Evolutionary conservation across 1,140 invertebrate species (phyloP).

Genomic region (Littorina saxatilis): DNA sequence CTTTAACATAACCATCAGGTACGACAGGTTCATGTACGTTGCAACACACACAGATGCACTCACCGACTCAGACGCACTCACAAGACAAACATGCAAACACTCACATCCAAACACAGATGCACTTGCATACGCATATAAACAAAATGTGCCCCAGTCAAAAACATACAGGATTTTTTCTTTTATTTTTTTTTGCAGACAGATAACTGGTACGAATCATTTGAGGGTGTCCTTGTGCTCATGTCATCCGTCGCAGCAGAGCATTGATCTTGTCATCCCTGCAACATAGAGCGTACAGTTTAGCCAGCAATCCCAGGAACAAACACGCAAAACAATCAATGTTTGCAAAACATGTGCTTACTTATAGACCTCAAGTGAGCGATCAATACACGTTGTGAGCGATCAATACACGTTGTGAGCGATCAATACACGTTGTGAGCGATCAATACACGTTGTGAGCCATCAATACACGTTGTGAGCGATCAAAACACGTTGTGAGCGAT

Average conservation of each 20-base stretch:
- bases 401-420: too few species aligned
- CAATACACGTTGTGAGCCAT: too few species aligned
- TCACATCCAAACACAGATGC: constrained; percentile 13
- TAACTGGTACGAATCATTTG: neutral
- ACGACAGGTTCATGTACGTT: too few species aligned
- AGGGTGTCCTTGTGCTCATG: constrained; percentile 31
- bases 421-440: too few species aligned
- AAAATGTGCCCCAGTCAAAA: neutral
- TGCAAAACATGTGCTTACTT: neutral
- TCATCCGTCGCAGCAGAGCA: constrained; percentile 47
- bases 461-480: too few species aligned
- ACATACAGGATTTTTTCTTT: neutral
- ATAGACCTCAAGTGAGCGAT: neutral
- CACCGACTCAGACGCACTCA: neutral
- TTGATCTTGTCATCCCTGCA: constrained; percentile 51
- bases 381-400: too few species aligned
- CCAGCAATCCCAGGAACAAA: too few species aligned
- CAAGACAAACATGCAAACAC: neutral
- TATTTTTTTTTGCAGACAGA: constrained; percentile 16
- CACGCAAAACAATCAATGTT: too few species aligned
- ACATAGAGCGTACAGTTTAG: neutral
- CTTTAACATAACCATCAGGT: too few species aligned
- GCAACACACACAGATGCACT: constrained; percentile 2
- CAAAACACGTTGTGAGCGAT: too few species aligned
- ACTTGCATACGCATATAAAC: neutral